Conservation (phyloP, 2,888 invertebrate genomes). For the Diarsia brunnea region DNA sequence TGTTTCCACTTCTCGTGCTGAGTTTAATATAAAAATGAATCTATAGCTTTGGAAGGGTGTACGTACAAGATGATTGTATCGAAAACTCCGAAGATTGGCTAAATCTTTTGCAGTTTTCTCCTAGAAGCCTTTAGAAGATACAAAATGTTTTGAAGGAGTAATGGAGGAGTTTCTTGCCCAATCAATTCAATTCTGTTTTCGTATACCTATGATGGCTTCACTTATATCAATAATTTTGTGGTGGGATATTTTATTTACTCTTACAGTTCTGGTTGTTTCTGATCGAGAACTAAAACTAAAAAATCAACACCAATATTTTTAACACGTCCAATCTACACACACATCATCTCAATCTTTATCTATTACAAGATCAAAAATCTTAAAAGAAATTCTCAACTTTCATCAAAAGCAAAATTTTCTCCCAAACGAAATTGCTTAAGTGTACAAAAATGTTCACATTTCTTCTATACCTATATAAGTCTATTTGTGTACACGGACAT, state of each 20-base stretch:
- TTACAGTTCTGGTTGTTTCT: not conserved
- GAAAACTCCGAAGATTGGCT: not conserved
- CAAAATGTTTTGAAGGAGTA: not conserved
- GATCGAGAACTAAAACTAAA: not conserved
- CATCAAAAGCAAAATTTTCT: not conserved
- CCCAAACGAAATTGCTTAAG: not conserved
- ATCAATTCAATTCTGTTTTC: too few species aligned
- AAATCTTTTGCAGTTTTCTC: not conserved
- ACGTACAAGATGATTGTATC: not conserved
- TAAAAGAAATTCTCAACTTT: not conserved
- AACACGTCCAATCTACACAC: too few species aligned
- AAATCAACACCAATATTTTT: too few species aligned
- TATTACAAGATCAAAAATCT: not conserved
- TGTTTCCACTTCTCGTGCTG: slow-evolving; percentile 15
- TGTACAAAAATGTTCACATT: not conserved
- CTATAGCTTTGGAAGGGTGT: not conserved
- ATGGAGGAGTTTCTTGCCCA: not conserved
- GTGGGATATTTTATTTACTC: too few species aligned
- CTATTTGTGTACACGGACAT: not conserved
- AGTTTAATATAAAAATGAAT: slow-evolving; percentile 15
- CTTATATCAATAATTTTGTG: too few species aligned
- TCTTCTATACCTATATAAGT: not conserved
- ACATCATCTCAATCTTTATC: not conserved
- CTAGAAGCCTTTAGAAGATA: not conserved
- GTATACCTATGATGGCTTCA: too few species aligned